Evolutionary conservation across 2,888 invertebrate species (phyloP).

Genomic region (Argynnis bischoffii): DNA sequence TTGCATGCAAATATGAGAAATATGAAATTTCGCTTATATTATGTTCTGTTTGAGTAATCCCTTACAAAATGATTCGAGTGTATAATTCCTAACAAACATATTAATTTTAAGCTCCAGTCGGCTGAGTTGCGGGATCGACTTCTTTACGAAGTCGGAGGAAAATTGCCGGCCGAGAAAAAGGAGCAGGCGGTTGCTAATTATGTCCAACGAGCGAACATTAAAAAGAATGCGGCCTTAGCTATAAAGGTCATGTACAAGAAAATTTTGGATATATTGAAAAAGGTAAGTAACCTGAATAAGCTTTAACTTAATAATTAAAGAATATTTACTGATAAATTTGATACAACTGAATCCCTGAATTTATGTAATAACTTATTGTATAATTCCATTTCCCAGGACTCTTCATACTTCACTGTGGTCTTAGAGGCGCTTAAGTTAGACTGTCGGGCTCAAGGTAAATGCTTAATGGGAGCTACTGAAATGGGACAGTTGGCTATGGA

Average conservation of each 20-base stretch:
- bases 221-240: constrained; percentile 85
- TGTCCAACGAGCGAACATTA: constrained; percentile 84
- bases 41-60: no score
- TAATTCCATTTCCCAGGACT: constrained; percentile 66
- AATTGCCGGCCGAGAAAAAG: constrained; percentile 75
- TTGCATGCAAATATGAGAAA: no score
- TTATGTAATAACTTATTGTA: not conserved
- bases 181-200: constrained; percentile 83
- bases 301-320: not conserved
- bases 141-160: constrained; percentile 72
- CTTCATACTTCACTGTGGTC: constrained; percentile 84
- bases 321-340: not conserved
- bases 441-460: constrained; percentile 82
- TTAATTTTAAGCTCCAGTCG: constrained; percentile 67
- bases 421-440: constrained; percentile 82
- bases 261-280: constrained; percentile 84
- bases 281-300: constrained; percentile 60
- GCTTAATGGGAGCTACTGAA: constrained; percentile 84
- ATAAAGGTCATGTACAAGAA: constrained; percentile 83
- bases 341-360: not conserved
- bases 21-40: no score
- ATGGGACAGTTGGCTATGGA: constrained; percentile 86
- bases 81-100: constrained; percentile 1
- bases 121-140: constrained; percentile 79
- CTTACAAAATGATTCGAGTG: not conserved